Evolutionary conservation across 2,888 invertebrate genomes (phyloP).

Genomic region (Lepidocyrtinus sp.): DNA sequence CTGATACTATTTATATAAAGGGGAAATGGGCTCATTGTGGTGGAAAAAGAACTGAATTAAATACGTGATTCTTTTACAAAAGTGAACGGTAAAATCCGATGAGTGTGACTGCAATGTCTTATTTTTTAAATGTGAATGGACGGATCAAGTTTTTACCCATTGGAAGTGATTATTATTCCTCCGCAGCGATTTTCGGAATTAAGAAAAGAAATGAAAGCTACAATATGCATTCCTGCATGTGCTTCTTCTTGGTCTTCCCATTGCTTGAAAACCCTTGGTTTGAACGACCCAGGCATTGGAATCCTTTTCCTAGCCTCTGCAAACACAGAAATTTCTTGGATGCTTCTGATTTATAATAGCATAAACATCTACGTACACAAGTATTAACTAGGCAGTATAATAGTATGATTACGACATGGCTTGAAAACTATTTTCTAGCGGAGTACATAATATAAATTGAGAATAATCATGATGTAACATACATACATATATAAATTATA

Average conservation of each 20-base stretch:
- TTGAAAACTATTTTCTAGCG: too few species aligned
- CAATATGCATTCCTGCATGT: background rate
- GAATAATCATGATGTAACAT: too few species aligned
- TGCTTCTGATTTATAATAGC: too few species aligned
- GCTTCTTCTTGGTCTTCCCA: background rate
- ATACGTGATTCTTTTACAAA: constrained; percentile 32
- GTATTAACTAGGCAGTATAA: too few species aligned
- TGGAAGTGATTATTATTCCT: constrained; percentile 28
- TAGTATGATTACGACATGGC: too few species aligned
- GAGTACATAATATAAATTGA: too few species aligned
- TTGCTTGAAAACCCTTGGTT: too few species aligned
- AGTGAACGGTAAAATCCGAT: constrained; percentile 16
- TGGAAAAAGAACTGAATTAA: constrained; percentile 32
- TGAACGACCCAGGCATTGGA: too few species aligned
- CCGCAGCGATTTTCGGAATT: constrained; percentile 28
- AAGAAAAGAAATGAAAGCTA: constrained; percentile 24
- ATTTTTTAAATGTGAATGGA: constrained; percentile 46
- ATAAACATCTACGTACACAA: too few species aligned
- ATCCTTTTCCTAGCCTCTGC: too few species aligned
- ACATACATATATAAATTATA: too few species aligned
- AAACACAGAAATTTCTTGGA: too few species aligned
- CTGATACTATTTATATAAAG: constrained; percentile 44
- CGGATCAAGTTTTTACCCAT: constrained; percentile 11
- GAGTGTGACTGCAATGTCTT: constrained; percentile 41
- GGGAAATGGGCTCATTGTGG: constrained; percentile 15